phyloP scores from a whole-genome alignment of 2,113 vertebrate genomes.

The Callocephalon fimbriatum region DNA sequence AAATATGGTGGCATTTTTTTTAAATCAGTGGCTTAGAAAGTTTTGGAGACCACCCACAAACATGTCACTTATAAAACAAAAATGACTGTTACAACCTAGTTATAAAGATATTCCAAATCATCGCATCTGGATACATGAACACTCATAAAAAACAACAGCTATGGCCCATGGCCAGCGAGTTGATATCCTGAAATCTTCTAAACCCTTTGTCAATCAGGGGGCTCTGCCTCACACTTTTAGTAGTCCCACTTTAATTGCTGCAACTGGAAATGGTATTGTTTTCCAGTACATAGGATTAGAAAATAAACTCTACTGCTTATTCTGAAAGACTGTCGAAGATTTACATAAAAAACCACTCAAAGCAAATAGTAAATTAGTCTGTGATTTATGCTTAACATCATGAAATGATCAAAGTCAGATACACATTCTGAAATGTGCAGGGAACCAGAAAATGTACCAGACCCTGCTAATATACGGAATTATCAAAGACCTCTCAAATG shows the following conservation, averaged over 20 bases:
- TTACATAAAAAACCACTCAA: constrained; percentile 41
- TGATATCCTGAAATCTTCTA: neutral
- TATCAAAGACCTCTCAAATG: constrained; percentile 71
- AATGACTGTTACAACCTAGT: neutral
- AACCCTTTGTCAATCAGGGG: neutral
- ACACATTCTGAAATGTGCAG: constrained; percentile 37
- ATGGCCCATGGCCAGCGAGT: neutral
- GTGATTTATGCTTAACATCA: constrained; percentile 54
- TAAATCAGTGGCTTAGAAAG: neutral
- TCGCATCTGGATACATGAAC: neutral
- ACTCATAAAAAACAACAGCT: neutral
- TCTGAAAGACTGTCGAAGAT: constrained; percentile 35
- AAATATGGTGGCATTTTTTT: neutral
- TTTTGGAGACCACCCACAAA: neutral
- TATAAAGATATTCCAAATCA: neutral
- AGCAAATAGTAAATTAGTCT: constrained; percentile 67
- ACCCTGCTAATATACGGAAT: constrained; percentile 49
- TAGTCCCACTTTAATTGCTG: neutral
- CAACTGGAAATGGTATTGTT: constrained; percentile 9
- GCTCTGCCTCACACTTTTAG: neutral
- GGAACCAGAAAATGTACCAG: constrained; percentile 50
- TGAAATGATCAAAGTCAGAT: constrained; percentile 68
- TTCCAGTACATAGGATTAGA: neutral
- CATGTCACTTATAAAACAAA: neutral
- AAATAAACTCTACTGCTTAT: constrained; percentile 28